Conservation (phyloP, 1,140 invertebrate genomes). For the Bombus ignitus region DNA sequence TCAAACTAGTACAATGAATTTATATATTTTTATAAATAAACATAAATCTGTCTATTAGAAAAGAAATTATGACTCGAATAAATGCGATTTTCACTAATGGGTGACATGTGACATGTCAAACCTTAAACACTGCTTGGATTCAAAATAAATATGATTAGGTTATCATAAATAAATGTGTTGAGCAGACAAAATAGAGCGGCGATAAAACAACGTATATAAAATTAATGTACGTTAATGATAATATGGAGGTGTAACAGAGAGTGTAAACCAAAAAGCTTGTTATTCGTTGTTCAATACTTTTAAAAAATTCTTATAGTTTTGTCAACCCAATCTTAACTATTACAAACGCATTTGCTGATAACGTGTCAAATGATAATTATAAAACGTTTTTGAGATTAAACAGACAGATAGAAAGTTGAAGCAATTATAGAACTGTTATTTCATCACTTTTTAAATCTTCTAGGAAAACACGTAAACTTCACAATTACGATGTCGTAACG, state of each 20-base stretch:
- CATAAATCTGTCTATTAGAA: too few relatives aligned
- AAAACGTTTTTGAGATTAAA: not conserved
- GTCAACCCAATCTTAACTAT: not conserved
- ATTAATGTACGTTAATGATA: not conserved
- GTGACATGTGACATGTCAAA: not conserved
- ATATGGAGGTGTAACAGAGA: not conserved
- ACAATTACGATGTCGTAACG: slow-evolving; percentile 59
- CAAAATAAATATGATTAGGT: not conserved
- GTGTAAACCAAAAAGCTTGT: not conserved
- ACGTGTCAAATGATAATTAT: not conserved
- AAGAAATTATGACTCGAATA: not conserved
- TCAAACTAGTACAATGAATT: not conserved
- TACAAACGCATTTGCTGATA: not conserved
- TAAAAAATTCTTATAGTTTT: too few relatives aligned
- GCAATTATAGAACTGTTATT: not conserved
- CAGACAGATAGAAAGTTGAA: not conserved
- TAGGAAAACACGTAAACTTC: not conserved
- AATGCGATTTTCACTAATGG: not conserved
- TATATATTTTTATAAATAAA: not conserved
- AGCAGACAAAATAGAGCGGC: not conserved
- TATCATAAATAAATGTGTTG: not conserved
- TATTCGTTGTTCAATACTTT: too few relatives aligned
- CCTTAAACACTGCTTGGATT: not conserved
- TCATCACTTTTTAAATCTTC: not conserved
- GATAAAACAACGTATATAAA: not conserved